Conservation (phyloP, 2,113 vertebrate species). For the Varanus komodoensis region DNA sequence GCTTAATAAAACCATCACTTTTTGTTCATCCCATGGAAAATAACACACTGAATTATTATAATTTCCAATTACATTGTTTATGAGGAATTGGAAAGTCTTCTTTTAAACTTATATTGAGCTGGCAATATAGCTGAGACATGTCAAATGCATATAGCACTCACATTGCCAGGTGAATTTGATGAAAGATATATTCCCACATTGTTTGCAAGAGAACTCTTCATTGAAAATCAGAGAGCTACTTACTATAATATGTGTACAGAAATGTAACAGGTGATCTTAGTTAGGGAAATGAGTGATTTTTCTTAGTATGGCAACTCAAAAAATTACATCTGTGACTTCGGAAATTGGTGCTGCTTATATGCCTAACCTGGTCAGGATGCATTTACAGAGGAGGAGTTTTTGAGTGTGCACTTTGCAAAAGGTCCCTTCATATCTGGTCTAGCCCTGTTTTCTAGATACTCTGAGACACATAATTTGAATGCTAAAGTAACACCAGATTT, state of each 20-base stretch:
- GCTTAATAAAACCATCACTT: conserved; percentile 57
- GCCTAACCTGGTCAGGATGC: neutral
- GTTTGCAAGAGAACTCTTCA: neutral
- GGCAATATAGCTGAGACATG: neutral
- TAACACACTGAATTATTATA: neutral
- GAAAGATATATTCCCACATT: neutral
- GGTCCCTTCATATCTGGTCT: too few species aligned
- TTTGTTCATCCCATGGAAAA: conserved; percentile 40
- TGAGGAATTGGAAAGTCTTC: neutral
- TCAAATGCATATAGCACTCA: neutral
- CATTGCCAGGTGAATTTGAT: neutral
- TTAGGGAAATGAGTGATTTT: neutral
- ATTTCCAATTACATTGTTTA: conserved; percentile 39
- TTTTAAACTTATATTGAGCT: conserved; percentile 16
- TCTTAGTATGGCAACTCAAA: neutral
- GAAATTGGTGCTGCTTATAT: neutral
- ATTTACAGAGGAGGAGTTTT: neutral
- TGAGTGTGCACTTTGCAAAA: too few species aligned
- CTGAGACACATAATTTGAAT: too few species aligned
- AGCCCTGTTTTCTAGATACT: too few species aligned
- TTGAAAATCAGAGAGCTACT: neutral
- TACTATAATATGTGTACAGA: neutral
- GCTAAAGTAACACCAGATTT: too few species aligned
- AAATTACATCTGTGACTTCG: conserved; percentile 5
- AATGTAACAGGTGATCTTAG: neutral